A percentile compares a stretch with the other conserved stretches of the same genome.
Evolutionary conservation across 2,888 invertebrate species (phyloP).

Genomic region (Byasa hedistus): DNA sequence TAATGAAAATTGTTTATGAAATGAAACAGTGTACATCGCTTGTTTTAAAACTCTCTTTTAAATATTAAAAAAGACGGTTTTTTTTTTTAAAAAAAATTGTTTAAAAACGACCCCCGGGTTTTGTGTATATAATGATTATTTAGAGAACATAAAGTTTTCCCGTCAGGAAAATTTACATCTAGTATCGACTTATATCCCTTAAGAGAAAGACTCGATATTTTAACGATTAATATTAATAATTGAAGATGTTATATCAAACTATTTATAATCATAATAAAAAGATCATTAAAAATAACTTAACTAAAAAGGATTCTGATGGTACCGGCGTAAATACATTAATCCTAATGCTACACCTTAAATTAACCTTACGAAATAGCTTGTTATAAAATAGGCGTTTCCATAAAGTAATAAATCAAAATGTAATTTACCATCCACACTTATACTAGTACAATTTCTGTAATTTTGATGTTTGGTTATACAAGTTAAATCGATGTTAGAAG

Average conservation of each 20-base stretch:
- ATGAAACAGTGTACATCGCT: background rate
- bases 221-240: too few species aligned
- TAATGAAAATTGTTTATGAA: background rate
- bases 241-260: too few species aligned
- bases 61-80: too few species aligned
- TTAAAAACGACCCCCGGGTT: too few species aligned
- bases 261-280: background rate
- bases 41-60: too few species aligned
- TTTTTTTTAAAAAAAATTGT: too few species aligned
- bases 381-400: conserved; percentile 24
- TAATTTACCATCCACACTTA: conserved; percentile 35
- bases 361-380: conserved; percentile 10
- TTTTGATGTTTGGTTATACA: conserved; percentile 37
- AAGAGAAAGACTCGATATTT: too few species aligned
- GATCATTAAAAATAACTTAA: background rate
- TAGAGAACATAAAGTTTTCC: too few species aligned
- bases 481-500: conserved; percentile 29
- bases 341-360: background rate
- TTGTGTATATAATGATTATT: too few species aligned
- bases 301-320: background rate
- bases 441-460: conserved; percentile 35
- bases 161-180: too few species aligned
- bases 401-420: conserved; percentile 40
- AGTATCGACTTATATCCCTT: too few species aligned
- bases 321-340: background rate